These are phyloP conservation scores for Platysternon megacephalum DNA, from an alignment of 2,113 vertebrate genomes.

Conservation along the genomic window DNA sequence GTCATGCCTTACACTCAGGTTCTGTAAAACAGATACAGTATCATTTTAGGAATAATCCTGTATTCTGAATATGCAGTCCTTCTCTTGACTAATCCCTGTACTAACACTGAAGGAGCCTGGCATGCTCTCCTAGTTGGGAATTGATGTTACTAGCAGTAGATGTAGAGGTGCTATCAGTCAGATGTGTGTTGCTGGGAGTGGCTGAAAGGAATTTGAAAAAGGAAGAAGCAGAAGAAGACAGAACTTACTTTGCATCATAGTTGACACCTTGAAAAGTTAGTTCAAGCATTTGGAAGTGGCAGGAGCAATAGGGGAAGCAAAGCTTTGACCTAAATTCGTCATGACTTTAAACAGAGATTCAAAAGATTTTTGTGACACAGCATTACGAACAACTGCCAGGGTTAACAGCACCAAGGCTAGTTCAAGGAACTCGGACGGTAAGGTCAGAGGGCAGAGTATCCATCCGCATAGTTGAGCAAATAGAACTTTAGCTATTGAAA, in stretches of 20 bases:
- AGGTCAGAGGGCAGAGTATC: rapidly evolving
- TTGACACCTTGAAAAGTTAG: rapidly evolving
- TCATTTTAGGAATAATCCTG: neutral
- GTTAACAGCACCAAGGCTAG: neutral
- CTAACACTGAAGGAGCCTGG: neutral
- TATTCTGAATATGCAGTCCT: neutral
- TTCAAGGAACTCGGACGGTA: rapidly evolving
- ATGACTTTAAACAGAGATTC: neutral
- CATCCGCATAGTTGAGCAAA: rapidly evolving
- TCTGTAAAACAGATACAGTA: neutral
- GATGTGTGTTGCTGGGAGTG: too few relatives aligned
- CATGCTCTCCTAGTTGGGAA: neutral
- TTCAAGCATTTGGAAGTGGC: neutral
- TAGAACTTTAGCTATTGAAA: neutral
- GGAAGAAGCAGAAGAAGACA: neutral
- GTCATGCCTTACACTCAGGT: neutral
- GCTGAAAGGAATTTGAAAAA: neutral
- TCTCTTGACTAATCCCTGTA: neutral
- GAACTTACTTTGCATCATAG: neutral
- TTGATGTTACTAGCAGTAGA: neutral
- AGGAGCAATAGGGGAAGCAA: neutral
- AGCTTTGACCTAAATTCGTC: neutral
- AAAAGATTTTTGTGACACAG: neutral
- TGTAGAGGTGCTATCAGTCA: too few relatives aligned
- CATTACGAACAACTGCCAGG: neutral